Conservation (phyloP, 2,888 invertebrate genomes). For the Synanthedon tipuliformis region DNA sequence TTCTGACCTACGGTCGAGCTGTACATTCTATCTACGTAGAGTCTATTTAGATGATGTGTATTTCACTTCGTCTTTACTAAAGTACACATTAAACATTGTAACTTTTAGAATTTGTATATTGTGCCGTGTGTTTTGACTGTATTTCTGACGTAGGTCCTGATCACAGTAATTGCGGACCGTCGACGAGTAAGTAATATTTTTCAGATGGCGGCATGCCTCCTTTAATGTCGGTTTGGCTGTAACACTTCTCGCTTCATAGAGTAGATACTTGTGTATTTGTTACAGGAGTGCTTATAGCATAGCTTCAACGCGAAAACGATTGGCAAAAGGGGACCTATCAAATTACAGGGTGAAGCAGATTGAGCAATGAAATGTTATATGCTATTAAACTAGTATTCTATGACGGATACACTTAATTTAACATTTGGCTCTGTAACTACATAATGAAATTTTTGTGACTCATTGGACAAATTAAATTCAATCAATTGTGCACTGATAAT, state of each 20-base stretch:
- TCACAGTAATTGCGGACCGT: constrained; percentile 67
- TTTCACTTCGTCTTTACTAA: constrained; percentile 26
- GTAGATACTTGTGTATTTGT: constrained; percentile 16
- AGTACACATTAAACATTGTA: constrained; percentile 27
- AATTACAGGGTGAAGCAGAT: constrained; percentile 7
- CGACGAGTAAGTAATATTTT: constrained; percentile 67
- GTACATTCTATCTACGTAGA: constrained; percentile 43
- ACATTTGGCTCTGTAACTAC: constrained; percentile 33
- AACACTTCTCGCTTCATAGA: constrained; percentile 54
- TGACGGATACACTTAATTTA: constrained; percentile 37
- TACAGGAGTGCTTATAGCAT: constrained; percentile 41
- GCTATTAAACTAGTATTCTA: constrained; percentile 24
- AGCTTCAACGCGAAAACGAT: constrained; percentile 20
- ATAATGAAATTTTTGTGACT: constrained; percentile 29
- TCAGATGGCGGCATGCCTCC: constrained; percentile 53
- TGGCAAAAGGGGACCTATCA: neutral
- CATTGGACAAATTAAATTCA: constrained; percentile 16
- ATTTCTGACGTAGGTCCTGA: constrained; percentile 70
- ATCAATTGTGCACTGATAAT: constrained; percentile 11
- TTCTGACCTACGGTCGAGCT: constrained; percentile 17
- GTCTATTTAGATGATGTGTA: constrained; percentile 31
- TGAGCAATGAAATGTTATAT: constrained; percentile 14
- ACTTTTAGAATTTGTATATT: constrained; percentile 37
- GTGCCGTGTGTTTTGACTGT: constrained; percentile 65
- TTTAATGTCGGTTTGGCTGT: constrained; percentile 53